A percentile compares a stretch with the other conserved stretches of the same genome.
Conservation (phyloP, 2,113 vertebrate genomes). For the Microtus pennsylvanicus region DNA sequence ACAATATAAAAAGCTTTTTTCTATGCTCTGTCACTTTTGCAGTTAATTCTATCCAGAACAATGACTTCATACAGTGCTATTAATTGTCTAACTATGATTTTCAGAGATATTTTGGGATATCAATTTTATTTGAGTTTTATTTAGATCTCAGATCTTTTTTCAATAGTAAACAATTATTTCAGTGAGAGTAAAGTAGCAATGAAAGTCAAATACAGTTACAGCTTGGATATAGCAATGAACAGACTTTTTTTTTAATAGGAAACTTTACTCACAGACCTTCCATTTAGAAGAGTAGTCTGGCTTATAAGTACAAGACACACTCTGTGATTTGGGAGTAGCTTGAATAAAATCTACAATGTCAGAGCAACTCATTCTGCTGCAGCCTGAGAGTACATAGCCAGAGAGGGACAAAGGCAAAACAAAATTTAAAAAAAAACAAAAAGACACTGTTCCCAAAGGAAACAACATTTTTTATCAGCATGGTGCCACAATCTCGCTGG, state of each 20-base stretch:
- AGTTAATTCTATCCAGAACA: neutral
- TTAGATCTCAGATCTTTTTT: neutral
- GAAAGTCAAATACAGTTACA: neutral
- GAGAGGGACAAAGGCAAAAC: neutral
- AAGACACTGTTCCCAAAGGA: slow-evolving; percentile 22
- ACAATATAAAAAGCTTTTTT: neutral
- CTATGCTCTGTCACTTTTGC: too few species aligned
- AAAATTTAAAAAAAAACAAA: neutral
- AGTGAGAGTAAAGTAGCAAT: neutral
- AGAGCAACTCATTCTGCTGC: neutral
- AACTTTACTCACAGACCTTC: neutral
- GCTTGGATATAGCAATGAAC: neutral
- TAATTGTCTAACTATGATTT: neutral
- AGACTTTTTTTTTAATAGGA: neutral
- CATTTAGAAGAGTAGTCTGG: neutral
- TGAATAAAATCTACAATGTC: slow-evolving; percentile 24
- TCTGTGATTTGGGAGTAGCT: slow-evolving; percentile 9
- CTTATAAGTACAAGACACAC: neutral
- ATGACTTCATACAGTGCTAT: neutral
- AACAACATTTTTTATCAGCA: neutral
- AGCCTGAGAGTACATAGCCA: neutral
- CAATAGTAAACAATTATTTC: neutral
- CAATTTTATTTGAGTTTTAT: neutral
- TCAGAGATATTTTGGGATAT: neutral
- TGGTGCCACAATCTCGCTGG: neutral